Base-by-base conservation (phyloP, 2,888 invertebrate species). In the Polietes domitor region DNA sequence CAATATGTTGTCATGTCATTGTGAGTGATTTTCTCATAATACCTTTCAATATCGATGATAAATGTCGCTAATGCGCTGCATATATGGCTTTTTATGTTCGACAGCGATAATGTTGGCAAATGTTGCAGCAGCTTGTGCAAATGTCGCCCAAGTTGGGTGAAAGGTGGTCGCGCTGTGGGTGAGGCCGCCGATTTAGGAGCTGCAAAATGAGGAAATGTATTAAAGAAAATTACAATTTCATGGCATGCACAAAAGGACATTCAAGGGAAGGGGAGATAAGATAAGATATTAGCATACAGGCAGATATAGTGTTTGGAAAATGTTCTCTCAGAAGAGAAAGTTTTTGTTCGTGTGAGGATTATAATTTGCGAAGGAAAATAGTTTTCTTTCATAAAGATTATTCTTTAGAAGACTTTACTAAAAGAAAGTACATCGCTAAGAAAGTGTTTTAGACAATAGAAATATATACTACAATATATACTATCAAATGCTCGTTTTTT, bases 131-230 rank as follows among this genome's bases (percentile, higher is more conserved):
- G 2, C 65, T 53, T 70, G 37, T 24, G 80, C 0, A 74, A 21
- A 7, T 53, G 6, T n/a, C 78, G 53, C 0, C 78, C 32, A 9
- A 81, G 17, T 19, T 61, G 63, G 9, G 9, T 12, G 5, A 78
- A 7, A 1, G 61, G 17, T 72, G 75, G 72, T 0, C 80, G 75
- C 0, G 78, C 68, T 10, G 47, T 10, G 15, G 65, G 37, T 5
- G 81, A 50, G 19, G 75, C 84, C 3, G 84, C 78, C 2, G 84
- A 84, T 43, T 84, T 84, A 0, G 84, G 84, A 47, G 81, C 84
- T 84, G 63, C 21, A 21, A 41, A 37, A 21, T 12, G 24, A n/a
- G 4, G 17, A 21, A n/a, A 21, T 7, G 32, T 19, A 65, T 19
- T 19, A n/a, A 21, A 21, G 21, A n/a, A 63, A 65, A 65, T 63